Base-by-base conservation (phyloP, 1,140 invertebrate genomes). In the Dinoponera quadriceps region DNA sequence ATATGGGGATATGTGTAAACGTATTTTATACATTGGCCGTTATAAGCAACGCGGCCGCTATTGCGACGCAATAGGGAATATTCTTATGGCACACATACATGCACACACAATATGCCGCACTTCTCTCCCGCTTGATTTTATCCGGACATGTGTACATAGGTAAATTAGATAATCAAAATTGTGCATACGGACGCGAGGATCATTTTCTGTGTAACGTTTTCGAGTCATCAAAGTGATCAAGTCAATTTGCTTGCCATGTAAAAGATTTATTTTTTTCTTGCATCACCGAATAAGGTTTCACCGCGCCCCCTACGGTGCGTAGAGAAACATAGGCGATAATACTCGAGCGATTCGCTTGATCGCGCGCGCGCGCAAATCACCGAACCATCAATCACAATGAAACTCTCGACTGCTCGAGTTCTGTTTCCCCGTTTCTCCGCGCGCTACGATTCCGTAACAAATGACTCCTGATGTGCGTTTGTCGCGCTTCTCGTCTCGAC, bases 121-220 rank as follows among this genome's bases (percentile, higher is more conserved):
- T 33, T 66, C 33, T 63, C 9, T 69, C 65, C 44, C 72, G 65
- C 55, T 87, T 78, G 57, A 84, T 88, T 88, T 88, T 62, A 85
- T 66, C 73, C 51, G 75, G 22, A 78, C 73, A 72, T 29, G 29
- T 88, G 86, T 88, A 88, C 72, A 88, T 88, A 88, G 73, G 57
- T 69, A 78, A 66, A 88, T 88, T 88, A 88, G 87, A 74, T 88
- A 88, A 88, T 85, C 86, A 82, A 88, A 88, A 88, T 88, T 88
- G 86, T 88, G 86, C 84, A 83, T 85, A 88, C 33, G 27, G 68
- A 60, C 77, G 74, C 55, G 74, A 75, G 75, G 48, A 62, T 55
- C n/a, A n/a, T n/a, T n/a, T 57, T 75, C 65, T 3, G 49, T 84
- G 69, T 38, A 48, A 16, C 49, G 29, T 77, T 55, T 33, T 80